Percentiles rank a stretch among this genome's conserved stretches.
Evolutionary conservation across 2,888 invertebrate species (phyloP).

Genomic region (Leptinotarsa tumamoca): DNA sequence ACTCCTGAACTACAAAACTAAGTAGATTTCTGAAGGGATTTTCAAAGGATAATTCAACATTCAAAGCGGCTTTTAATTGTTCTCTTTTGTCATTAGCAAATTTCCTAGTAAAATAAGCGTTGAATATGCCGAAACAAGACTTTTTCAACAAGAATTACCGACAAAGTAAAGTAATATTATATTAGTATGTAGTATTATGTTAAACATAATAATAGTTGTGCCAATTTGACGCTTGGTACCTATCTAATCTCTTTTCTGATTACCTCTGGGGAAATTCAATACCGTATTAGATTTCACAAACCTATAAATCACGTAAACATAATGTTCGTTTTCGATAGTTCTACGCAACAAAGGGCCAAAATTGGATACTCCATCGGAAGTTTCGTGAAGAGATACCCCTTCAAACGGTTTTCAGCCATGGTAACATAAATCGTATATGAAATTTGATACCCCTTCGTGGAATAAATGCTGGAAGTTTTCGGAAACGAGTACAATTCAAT

Average conservation of each 20-base stretch:
- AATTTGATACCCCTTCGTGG: conserved; percentile 33
- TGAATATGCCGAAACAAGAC: no score
- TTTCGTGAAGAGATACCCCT: conserved; percentile 28
- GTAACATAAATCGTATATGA: conserved; percentile 30
- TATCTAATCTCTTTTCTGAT: not conserved
- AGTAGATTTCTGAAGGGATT: not conserved
- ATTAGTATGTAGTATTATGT: no score
- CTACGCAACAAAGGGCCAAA: conserved; percentile 30
- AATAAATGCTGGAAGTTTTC: conserved; percentile 31
- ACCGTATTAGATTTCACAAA: conserved; percentile 14
- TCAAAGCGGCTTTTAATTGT: not conserved
- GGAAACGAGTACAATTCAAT: conserved; percentile 19
- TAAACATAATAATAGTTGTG: no score
- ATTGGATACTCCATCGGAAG: conserved; percentile 26
- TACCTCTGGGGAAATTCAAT: not conserved
- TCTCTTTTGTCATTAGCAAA: no score
- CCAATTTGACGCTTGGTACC: conserved; percentile 3
- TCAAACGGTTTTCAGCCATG: conserved; percentile 20
- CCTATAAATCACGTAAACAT: conserved; percentile 22
- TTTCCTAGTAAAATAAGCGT: not conserved
- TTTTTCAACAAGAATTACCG: no score
- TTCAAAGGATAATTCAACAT: not conserved
- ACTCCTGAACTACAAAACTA: no score
- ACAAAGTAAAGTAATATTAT: no score
- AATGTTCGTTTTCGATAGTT: conserved; percentile 12